Evolutionary conservation across 2,888 invertebrate genomes (phyloP).

Genomic region (Spilarctia lutea): DNA sequence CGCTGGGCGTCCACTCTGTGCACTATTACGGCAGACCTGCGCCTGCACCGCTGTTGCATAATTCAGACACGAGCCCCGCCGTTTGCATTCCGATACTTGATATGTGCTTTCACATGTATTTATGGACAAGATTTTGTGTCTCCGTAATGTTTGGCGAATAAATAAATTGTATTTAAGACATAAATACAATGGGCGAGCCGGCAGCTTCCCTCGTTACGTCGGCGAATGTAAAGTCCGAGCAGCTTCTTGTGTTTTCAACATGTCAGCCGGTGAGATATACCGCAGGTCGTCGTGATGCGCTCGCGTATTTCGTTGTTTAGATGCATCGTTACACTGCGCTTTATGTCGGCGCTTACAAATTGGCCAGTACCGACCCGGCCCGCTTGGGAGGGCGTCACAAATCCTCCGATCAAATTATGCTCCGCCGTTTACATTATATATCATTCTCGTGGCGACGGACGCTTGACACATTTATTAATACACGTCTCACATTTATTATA

Average conservation of each 20-base stretch:
- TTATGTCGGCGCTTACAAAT: slow-evolving; percentile 84
- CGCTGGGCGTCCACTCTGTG: slow-evolving; percentile 69
- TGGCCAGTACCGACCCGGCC: slow-evolving; percentile 69
- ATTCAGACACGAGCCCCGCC: slow-evolving; percentile 84
- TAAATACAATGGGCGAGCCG: slow-evolving; percentile 84
- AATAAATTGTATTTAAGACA: slow-evolving; percentile 84
- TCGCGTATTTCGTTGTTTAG: slow-evolving; percentile 78
- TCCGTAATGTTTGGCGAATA: slow-evolving; percentile 86
- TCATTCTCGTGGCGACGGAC: slow-evolving; percentile 61
- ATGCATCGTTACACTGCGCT: slow-evolving; percentile 81
- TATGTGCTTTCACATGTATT: slow-evolving; percentile 87
- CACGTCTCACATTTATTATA: slow-evolving; percentile 49
- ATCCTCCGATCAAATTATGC: slow-evolving; percentile 68
- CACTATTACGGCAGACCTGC: slow-evolving; percentile 79
- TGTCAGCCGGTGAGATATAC: slow-evolving; percentile 81
- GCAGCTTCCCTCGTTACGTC: slow-evolving; percentile 85
- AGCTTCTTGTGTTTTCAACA: slow-evolving; percentile 79
- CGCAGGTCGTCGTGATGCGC: slow-evolving; percentile 67
- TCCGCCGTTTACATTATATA: slow-evolving; percentile 67
- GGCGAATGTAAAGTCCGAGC: slow-evolving; percentile 83
- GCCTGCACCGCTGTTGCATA: slow-evolving; percentile 82
- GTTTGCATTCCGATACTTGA: slow-evolving; percentile 87
- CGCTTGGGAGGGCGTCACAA: slow-evolving; percentile 68
- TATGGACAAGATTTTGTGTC: slow-evolving; percentile 87
- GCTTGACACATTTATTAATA: slow-evolving; percentile 66